Evolutionary conservation across 2,113 vertebrate genomes (phyloP), one percentile per base, ranked within the genome.

Genomic region (Bubo scandiacus): DNA sequence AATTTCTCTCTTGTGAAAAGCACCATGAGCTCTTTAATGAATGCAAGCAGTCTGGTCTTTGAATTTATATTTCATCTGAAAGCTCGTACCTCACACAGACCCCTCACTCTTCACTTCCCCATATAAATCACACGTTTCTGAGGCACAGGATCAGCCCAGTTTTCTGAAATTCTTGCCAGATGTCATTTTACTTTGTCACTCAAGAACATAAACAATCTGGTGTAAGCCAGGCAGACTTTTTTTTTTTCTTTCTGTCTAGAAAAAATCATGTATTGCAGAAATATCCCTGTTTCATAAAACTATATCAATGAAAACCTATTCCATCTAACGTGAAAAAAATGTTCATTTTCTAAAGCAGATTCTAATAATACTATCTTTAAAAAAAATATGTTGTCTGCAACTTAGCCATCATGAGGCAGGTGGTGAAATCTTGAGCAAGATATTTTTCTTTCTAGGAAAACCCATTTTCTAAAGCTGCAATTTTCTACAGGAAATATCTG

Each of bases 111-210:
- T 62, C 5, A 0, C 59, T 78, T 81, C 26, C n/a, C 6, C 55
- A 32, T 27, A 62, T 40, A 84, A 87, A 71, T 88, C 77, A 87
- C 34, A 27, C 3, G 7, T 72, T 83, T 94, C 52, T 23, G 34
- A 78, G 43, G 40, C 70, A 75, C 10, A 29, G 14, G 18, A 57
- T 87, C 63, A 96, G 36, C 49, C 36, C 1, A 5, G 40, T 55
- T 92, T 90, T 80, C 58, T 67, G 45, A 82, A 81, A 92, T 89
- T 68, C 49, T 61, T 81, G 74, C 43, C 88, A 91, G 34, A 74
- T 86, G 49, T 68, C 84, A 85, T 75, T 82, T 87, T 63, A 75
- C 54, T 91, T 93, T 90, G 70, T 90, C 87, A 59, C 57, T 87
- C 40, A 82, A 79, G 36, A 85, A 42, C 22, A 73, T 38, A 82